Percentiles rank a stretch among this genome's conserved stretches.
Evolutionary conservation across 2,797 vertebrate species (phyloP).

Genomic region (Cetoscarus ocellatus): DNA sequence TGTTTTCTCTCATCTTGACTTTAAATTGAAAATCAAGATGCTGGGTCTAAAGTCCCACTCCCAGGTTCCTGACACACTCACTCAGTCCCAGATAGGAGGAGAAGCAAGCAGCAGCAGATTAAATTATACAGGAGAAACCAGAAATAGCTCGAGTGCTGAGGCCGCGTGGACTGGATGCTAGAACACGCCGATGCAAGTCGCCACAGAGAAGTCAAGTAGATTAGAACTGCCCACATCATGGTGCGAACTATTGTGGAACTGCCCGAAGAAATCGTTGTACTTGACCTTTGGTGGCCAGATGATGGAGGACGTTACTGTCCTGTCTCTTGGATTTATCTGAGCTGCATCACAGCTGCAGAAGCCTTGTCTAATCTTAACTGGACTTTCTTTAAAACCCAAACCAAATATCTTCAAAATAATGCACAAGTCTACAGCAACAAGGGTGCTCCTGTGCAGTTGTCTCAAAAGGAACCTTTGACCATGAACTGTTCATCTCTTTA

Average conservation of each 20-base stretch:
- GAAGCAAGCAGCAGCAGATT: conserved; percentile 78
- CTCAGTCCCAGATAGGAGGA: conserved; percentile 69
- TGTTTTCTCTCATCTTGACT: conserved; percentile 25
- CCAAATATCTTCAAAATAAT: neutral
- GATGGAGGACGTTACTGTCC: neutral
- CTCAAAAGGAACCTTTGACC: conserved; percentile 8
- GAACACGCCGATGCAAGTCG: conserved; percentile 57
- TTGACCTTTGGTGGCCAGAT: conserved; percentile 29
- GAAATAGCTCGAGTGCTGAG: conserved; percentile 79
- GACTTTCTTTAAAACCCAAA: neutral
- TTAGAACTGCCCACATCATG: conserved; percentile 52
- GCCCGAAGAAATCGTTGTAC: neutral
- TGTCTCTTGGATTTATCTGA: neutral
- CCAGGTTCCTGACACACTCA: conserved; percentile 68
- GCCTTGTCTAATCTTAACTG: neutral
- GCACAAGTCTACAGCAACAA: neutral
- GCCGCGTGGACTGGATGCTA: conserved; percentile 62
- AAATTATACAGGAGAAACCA: conserved; percentile 85
- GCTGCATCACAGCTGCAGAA: neutral
- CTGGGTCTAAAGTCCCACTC: conserved; percentile 53
- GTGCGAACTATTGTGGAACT: neutral
- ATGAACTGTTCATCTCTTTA: conserved; percentile 14
- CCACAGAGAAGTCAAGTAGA: conserved; percentile 63
- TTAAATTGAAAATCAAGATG: conserved; percentile 27
- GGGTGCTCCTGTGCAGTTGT: conserved; percentile 1